A percentile compares a stretch with the other conserved stretches of the same genome.
Conservation (phyloP, 2,888 invertebrate species). For the Perdita meconis region DNA sequence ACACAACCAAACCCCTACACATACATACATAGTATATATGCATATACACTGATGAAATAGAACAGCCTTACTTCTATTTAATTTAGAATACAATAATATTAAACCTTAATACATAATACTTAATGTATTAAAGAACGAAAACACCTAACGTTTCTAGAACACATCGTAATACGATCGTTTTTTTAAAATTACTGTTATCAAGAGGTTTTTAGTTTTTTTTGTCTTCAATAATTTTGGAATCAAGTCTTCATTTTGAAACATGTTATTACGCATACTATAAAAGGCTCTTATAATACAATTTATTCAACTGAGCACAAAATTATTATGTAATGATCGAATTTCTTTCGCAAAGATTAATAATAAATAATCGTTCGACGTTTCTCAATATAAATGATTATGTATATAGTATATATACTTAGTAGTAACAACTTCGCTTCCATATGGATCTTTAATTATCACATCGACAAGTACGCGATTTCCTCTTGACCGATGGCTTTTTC, state of each 20-base stretch:
- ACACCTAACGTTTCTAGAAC: conserved; percentile 37
- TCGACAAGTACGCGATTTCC: conserved; percentile 9
- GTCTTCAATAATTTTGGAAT: not conserved
- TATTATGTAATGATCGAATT: conserved; percentile 12
- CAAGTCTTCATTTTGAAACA: not conserved
- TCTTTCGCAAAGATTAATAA: not conserved
- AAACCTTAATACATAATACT: conserved; percentile 60
- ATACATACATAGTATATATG: conserved; percentile 67
- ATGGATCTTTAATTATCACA: conserved; percentile 28
- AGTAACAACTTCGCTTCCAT: conserved; percentile 7
- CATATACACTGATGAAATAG: conserved; percentile 70
- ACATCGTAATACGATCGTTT: conserved; percentile 38
- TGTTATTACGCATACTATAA: conserved; percentile 2
- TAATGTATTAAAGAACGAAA: conserved; percentile 51
- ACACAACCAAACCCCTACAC: too few relatives aligned
- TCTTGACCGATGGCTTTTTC: conserved; percentile 21
- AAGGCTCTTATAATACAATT: not conserved
- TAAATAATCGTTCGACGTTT: conserved; percentile 3
- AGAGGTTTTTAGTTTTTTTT: conserved; percentile 8
- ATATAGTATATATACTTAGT: not conserved
- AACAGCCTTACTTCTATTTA: conserved; percentile 63
- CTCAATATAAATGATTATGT: conserved; percentile 8
- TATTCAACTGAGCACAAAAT: not conserved
- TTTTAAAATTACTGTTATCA: conserved; percentile 36
- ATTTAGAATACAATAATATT: conserved; percentile 50